A percentile compares a stretch with the other conserved stretches of the same genome.
phyloP scores from a whole-genome alignment of 2,797 vertebrate genomes.

The Diplodus puntazzo region DNA sequence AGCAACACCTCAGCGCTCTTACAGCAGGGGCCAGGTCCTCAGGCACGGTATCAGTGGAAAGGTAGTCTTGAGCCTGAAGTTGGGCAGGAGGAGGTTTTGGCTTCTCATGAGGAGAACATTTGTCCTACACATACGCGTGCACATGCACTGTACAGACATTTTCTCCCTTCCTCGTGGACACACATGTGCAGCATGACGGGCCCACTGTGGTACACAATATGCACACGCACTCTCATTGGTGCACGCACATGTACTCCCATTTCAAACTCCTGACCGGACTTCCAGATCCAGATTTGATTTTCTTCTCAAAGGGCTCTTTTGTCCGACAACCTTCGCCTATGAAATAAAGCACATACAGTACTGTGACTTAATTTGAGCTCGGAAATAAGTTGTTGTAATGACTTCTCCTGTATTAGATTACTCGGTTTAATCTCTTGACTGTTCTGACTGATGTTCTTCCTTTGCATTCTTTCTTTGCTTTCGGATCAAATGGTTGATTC shows the following conservation, averaged over 20 bases:
- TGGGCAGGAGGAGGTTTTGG: slow-evolving; percentile 15
- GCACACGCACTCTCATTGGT: slow-evolving; percentile 39
- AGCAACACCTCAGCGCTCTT: slow-evolving; percentile 24
- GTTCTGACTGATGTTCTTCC: slow-evolving; percentile 30
- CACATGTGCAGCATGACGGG: slow-evolving; percentile 4
- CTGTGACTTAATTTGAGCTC: slow-evolving; percentile 65
- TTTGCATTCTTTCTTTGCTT: slow-evolving; percentile 26
- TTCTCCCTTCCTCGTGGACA: slow-evolving; percentile 10
- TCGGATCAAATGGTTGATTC: slow-evolving; percentile 46
- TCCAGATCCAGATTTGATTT: slow-evolving; percentile 69
- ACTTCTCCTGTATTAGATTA: slow-evolving; percentile 66
- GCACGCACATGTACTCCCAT: slow-evolving; percentile 37
- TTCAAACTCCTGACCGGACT: slow-evolving; percentile 64
- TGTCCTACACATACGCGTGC: slow-evolving; percentile 6
- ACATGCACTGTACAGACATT: background rate
- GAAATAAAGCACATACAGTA: slow-evolving; percentile 49
- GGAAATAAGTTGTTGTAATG: slow-evolving; percentile 60
- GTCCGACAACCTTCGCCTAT: slow-evolving; percentile 49
- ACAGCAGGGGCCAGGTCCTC: slow-evolving; percentile 33
- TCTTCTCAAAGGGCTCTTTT: slow-evolving; percentile 73
- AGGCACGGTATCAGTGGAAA: slow-evolving; percentile 39
- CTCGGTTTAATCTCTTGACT: slow-evolving; percentile 34
- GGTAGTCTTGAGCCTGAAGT: slow-evolving; percentile 22
- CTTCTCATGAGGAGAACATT: background rate
- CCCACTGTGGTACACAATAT: slow-evolving; percentile 26